A percentile compares a stretch with the other conserved stretches of the same genome.
phyloP scores from a whole-genome alignment of 64 coral and sea anemone genomes.

The Acropora tenuis region DNA sequence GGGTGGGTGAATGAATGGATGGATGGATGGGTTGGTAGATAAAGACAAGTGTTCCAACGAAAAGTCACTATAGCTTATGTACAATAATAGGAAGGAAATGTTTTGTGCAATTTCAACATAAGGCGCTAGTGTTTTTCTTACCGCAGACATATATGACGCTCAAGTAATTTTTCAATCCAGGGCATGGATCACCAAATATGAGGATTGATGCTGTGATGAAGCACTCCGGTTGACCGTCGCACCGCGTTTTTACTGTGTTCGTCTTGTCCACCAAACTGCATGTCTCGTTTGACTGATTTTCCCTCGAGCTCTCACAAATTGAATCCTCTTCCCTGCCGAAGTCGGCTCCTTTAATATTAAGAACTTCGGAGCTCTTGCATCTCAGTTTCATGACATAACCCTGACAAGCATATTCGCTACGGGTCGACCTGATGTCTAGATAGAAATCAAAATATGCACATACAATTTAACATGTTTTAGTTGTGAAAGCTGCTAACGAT shows the following conservation, averaged over 20 bases:
- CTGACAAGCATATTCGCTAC: not conserved
- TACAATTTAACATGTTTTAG: no score
- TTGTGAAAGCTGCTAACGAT: no score
- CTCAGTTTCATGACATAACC: not conserved
- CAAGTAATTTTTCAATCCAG: not conserved
- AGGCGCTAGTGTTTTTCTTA: not conserved
- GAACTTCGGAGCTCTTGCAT: not conserved
- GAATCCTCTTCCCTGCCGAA: not conserved
- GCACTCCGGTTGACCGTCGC: not conserved
- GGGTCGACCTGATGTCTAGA: not conserved
- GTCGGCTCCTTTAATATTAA: constrained; percentile 10
- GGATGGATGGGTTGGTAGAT: no score
- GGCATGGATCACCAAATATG: constrained; percentile 38
- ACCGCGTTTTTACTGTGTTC: not conserved
- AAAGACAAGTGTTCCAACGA: no score
- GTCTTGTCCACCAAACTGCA: constrained; percentile 3
- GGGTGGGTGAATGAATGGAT: no score
- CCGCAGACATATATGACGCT: constrained; percentile 28
- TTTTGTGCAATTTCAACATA: no score
- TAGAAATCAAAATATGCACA: not conserved
- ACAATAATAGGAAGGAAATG: no score
- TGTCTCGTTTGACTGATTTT: not conserved
- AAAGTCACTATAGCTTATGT: no score
- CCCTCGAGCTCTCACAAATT: not conserved
- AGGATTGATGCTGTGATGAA: not conserved